These are phyloP conservation scores for Tuta absoluta DNA, from an alignment of 2,888 invertebrate species.

Conservation along the genomic window DNA sequence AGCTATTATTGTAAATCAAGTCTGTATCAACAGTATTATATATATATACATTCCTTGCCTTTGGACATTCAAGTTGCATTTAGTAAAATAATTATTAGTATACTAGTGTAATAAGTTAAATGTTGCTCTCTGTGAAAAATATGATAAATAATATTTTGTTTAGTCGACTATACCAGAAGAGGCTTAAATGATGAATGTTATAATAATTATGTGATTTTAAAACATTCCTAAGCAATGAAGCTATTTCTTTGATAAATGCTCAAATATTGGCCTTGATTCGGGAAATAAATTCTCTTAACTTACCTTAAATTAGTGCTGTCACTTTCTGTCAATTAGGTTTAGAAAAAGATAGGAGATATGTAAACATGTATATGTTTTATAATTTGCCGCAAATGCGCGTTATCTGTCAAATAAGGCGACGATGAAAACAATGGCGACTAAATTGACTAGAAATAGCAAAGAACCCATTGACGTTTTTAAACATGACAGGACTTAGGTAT, in stretches of 20 bases:
- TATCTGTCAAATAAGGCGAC: too few relatives aligned
- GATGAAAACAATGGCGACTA: too few relatives aligned
- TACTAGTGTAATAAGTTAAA: neutral
- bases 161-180: neutral
- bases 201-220: neutral
- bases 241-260: neutral
- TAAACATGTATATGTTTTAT: too few relatives aligned
- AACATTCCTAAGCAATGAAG: neutral
- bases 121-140: neutral
- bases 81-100: neutral
- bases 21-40: conserved; percentile 12
- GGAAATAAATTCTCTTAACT: too few relatives aligned
- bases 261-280: neutral
- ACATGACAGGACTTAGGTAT: too few relatives aligned
- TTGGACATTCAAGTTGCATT: conserved; percentile 11
- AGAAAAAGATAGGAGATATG: too few relatives aligned
- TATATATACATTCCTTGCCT: conserved; percentile 1
- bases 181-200: neutral
- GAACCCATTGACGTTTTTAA: too few relatives aligned
- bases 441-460: too few relatives aligned
- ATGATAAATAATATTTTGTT: neutral
- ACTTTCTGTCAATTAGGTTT: too few relatives aligned
- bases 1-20: neutral
- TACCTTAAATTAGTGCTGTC: too few relatives aligned
- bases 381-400: too few relatives aligned